These are phyloP conservation scores for Loripinus fragilis DNA, from an alignment of 2,888 invertebrate species.

Conservation along the genomic window DNA sequence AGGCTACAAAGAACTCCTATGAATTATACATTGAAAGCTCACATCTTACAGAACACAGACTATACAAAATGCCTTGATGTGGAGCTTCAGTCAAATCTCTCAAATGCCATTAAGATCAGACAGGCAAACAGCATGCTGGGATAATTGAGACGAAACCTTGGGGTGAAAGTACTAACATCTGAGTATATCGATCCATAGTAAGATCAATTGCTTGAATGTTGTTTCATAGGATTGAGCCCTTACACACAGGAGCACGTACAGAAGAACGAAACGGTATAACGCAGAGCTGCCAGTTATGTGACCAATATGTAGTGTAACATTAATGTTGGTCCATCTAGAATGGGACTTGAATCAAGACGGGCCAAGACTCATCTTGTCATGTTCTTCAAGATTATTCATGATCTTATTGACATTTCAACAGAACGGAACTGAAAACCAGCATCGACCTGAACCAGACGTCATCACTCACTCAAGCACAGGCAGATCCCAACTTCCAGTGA, in stretches of 20 bases:
- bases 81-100: neutral
- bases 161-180: neutral
- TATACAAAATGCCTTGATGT: neutral
- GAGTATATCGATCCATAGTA: neutral
- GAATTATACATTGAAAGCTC: neutral
- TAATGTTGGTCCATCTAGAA: neutral
- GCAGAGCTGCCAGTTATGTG: constrained; percentile 4
- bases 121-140: constrained; percentile 12
- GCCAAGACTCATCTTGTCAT: no score
- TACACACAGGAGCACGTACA: neutral
- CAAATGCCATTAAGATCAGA: neutral
- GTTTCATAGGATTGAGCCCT: neutral
- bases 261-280: neutral
- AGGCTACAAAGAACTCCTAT: neutral
- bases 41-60: neutral
- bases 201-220: neutral
- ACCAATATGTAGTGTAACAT: neutral
- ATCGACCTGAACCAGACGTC: neutral
- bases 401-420: neutral
- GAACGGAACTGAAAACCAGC: neutral
- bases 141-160: neutral
- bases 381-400: no score
- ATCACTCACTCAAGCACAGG: neutral
- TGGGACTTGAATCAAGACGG: no score
- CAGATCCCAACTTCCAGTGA: no score